phyloP scores from a whole-genome alignment of 1,140 invertebrate species.

The Zaprionus lachaisei region DNA sequence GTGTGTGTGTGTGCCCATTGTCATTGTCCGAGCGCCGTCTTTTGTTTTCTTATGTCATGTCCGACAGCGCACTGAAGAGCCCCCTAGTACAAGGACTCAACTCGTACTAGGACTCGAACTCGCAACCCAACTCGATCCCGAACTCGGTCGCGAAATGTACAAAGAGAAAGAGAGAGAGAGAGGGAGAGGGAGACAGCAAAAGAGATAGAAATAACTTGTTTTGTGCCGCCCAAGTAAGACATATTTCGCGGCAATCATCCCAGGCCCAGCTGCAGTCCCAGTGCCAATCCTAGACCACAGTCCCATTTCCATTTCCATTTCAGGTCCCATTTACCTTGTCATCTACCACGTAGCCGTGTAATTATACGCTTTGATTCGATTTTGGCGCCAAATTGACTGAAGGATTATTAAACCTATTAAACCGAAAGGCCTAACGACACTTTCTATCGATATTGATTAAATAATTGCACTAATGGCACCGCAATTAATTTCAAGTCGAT shows the following conservation, averaged over 20 bases:
- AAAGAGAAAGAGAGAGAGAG: neutral
- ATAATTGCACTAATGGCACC: constrained; percentile 11
- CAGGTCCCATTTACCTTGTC: neutral
- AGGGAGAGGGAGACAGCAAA: neutral
- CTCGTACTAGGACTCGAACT: constrained; percentile 15
- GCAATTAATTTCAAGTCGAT: neutral
- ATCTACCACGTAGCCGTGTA: neutral
- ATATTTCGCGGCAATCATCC: constrained; percentile 53
- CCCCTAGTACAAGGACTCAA: constrained; percentile 14
- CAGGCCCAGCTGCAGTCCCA: constrained; percentile 27
- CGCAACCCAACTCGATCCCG: neutral
- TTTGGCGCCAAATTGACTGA: constrained; percentile 39
- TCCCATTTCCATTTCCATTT: neutral
- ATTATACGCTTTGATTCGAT: constrained; percentile 34
- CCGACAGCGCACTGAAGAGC: constrained; percentile 32
- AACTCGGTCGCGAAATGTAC: neutral
- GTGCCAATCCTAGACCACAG: neutral
- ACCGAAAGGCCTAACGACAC: neutral
- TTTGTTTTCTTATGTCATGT: constrained; percentile 57
- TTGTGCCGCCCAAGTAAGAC: constrained; percentile 36
- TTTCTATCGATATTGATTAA: neutral
- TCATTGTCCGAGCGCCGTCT: constrained; percentile 30
- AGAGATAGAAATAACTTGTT: constrained; percentile 24
- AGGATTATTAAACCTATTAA: neutral
- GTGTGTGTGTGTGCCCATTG: neutral